These are phyloP conservation scores for Callionymus lyra DNA, from an alignment of 2,113 vertebrate genomes.

Conservation along the genomic window DNA sequence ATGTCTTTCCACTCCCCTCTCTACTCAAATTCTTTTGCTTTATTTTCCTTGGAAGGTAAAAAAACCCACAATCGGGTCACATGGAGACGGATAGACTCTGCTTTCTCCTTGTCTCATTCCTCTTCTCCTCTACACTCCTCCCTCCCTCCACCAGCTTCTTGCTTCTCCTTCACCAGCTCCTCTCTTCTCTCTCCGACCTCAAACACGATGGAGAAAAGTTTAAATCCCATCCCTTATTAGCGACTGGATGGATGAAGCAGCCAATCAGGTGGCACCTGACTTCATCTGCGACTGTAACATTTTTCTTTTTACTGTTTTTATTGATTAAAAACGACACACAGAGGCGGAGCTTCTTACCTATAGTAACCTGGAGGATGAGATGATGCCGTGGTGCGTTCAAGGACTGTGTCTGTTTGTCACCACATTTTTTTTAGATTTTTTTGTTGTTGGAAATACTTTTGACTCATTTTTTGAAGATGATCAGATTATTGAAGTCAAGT, in stretches of 20 bases:
- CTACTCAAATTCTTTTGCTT: conserved; percentile 7
- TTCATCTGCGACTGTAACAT: conserved; percentile 17
- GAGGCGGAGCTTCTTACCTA: too few species aligned
- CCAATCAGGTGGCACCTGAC: conserved; percentile 33
- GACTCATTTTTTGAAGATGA: too few species aligned
- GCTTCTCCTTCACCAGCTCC: background rate
- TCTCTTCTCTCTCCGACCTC: conserved; percentile 18
- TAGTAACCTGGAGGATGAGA: too few species aligned
- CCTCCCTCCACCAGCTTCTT: conserved; percentile 5
- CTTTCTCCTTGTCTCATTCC: background rate
- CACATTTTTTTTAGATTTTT: too few species aligned
- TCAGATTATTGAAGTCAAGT: too few species aligned
- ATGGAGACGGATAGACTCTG: too few species aligned
- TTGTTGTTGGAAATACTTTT: too few species aligned
- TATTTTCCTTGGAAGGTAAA: conserved; percentile 1
- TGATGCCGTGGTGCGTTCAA: too few species aligned
- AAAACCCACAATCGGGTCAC: too few species aligned
- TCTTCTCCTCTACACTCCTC: conserved; percentile 11
- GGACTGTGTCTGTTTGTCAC: too few species aligned
- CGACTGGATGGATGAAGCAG: conserved; percentile 9
- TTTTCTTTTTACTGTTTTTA: conserved; percentile 12
- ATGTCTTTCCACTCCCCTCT: conserved; percentile 4
- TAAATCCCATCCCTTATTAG: conserved; percentile 19
- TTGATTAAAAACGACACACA: conserved; percentile 13
- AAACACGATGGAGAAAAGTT: conserved; percentile 11